Evolutionary conservation across 2,113 vertebrate species (phyloP).

Genomic region (Hucho hucho): DNA sequence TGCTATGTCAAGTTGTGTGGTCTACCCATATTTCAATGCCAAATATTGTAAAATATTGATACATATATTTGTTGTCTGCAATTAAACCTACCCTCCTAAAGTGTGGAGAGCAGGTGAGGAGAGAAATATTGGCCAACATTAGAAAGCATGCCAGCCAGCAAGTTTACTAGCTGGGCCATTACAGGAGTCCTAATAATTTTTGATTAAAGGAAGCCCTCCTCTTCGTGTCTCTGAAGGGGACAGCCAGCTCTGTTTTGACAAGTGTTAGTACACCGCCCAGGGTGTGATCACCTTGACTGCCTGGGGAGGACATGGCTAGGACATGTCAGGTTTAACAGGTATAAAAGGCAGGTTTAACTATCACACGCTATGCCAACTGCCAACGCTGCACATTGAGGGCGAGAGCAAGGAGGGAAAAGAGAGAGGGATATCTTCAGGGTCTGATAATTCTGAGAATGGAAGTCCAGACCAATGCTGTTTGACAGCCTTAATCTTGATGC

Average conservation of each 20-base stretch:
- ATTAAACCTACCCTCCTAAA: not conserved
- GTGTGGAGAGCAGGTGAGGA: not conserved
- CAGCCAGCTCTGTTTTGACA: conserved; percentile 52
- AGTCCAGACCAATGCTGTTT: conserved; percentile 49
- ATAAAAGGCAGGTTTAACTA: conserved; percentile 40
- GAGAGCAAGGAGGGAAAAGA: not conserved
- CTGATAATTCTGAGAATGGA: conserved; percentile 22
- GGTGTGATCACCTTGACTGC: conserved; percentile 61
- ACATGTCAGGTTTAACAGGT: conserved; percentile 17
- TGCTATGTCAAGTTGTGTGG: conserved; percentile 18
- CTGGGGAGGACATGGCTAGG: conserved; percentile 34
- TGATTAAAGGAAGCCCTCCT: conserved; percentile 48
- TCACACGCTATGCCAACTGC: conserved; percentile 23
- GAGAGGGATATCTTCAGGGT: conserved; percentile 23
- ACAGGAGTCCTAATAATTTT: conserved; percentile 58
- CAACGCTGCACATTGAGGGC: conserved; percentile 32
- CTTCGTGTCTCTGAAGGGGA: conserved; percentile 21
- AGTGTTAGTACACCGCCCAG: conserved; percentile 50
- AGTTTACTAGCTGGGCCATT: conserved; percentile 41
- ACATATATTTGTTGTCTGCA: not conserved
- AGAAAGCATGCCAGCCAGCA: conserved; percentile 5
- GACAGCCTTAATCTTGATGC: conserved; percentile 40
- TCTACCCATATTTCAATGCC: too few relatives aligned
- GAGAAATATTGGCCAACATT: conserved; percentile 16
- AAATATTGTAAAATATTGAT: too few relatives aligned